Evolutionary conservation across 2,888 invertebrate genomes (phyloP).

Genomic region (Polyommatus icarus): DNA sequence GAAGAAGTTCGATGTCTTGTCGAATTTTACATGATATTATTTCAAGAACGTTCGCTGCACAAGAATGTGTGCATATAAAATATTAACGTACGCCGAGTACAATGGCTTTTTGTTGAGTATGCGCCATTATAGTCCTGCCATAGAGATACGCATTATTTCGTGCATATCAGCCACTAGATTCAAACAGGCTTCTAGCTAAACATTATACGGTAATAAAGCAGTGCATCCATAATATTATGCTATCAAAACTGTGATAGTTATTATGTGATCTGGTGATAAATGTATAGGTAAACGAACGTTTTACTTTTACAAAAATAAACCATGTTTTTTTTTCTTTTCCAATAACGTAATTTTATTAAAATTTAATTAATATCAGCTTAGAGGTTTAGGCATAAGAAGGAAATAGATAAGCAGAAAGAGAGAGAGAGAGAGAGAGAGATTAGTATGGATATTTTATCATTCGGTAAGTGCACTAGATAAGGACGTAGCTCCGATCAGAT

Average conservation of each 20-base stretch:
- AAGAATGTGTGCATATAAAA: constrained; percentile 29
- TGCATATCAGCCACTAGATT: constrained; percentile 28
- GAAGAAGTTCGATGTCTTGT: not conserved
- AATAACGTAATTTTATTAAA: too few relatives aligned
- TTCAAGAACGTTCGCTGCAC: constrained; percentile 26
- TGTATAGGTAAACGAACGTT: too few relatives aligned
- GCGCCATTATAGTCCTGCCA: constrained; percentile 24
- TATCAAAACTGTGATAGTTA: not conserved
- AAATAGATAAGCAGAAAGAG: too few relatives aligned
- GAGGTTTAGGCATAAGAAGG: too few relatives aligned
- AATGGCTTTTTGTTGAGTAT: constrained; percentile 29
- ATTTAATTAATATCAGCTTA: too few relatives aligned
- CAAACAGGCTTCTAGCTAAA: not conserved
- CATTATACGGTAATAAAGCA: constrained; percentile 14
- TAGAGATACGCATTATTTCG: constrained; percentile 24
- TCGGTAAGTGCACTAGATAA: not conserved
- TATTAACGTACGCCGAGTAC: constrained; percentile 21
- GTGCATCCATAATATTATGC: not conserved
- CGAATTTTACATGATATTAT: constrained; percentile 26
- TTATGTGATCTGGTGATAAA: not conserved
- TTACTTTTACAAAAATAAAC: too few relatives aligned
- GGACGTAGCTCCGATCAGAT: not conserved
- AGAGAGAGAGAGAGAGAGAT: too few relatives aligned
- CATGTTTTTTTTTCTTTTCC: too few relatives aligned
- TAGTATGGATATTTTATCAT: not conserved